Base-by-base conservation (phyloP, 2,797 vertebrate species). In the Lepilemur septentrionalis region DNA sequence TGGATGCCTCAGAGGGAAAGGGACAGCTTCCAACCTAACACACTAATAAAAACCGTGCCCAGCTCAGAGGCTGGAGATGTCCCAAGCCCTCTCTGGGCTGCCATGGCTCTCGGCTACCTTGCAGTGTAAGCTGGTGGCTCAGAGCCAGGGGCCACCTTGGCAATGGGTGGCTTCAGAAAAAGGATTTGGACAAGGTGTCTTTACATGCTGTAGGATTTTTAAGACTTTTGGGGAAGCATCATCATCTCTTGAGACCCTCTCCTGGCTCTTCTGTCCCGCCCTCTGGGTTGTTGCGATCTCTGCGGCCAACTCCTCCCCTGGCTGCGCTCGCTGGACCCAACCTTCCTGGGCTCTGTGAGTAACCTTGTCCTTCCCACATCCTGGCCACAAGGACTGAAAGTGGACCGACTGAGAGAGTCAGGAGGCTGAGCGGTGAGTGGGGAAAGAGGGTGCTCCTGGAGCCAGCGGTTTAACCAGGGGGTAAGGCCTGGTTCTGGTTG, bases 401-500 rank as follows among this genome's bases (percentile, higher is more conserved):
- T 38, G 63, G 41, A 48, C 15, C 57, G 48, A 28, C 5, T 32
- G 30, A 13, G 69, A 69, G 50, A 17, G 46, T 86, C 67, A 20
- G 48, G 81, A 95, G 75, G 41, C 43, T 79, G 48, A 35, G 48
- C 25, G 2, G 0, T 2, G 61, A 30, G 38, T 38, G 0, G 10
- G 61, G 46, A 93, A 59, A 73, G 20, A 7, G 18, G 28, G 73
- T 13, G 4, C 55, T 81, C 15, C 55, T 30, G 25, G 30, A 55
- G 55, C 46, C 12, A 11, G 43, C 72, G 67, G 48, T n/a, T 5
- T 5, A 30, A 91, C 78, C 23, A 8, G 14, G 43, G 48, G 75
- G 43, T 46, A 86, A 69, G 23, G 17, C 32, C 30, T 14, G 11
- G 25, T 95, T 94, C 96, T 87, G 94, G 93, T 83, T 83, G 92